Percentiles rank a stretch among this genome's conserved stretches.
Conservation (phyloP, 2,888 invertebrate genomes). For the Cacoxenus indagator region DNA sequence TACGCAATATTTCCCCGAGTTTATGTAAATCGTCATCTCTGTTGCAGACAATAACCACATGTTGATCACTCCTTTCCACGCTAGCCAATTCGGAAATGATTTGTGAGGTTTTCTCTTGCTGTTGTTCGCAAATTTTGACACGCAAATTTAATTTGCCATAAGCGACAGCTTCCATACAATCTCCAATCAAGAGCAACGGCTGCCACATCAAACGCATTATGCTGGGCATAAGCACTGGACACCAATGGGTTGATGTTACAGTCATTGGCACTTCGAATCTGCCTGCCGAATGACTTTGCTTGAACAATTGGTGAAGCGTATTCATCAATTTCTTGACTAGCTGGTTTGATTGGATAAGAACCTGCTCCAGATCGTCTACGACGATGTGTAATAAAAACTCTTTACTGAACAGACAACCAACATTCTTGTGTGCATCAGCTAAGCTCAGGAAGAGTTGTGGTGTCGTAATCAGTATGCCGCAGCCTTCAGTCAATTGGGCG, state of each 20-base stretch:
- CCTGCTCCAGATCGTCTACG: slow-evolving; percentile 78
- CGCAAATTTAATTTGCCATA: slow-evolving; percentile 74
- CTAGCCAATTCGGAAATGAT: not conserved
- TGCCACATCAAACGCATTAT: slow-evolving; percentile 59
- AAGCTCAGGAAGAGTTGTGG: slow-evolving; percentile 74
- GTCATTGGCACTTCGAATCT: slow-evolving; percentile 73
- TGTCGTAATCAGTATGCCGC: slow-evolving; percentile 80
- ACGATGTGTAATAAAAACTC: slow-evolving; percentile 77
- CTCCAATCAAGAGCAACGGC: slow-evolving; percentile 78
- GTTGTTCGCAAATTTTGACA: slow-evolving; percentile 64
- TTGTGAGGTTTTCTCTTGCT: not conserved
- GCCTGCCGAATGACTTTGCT: slow-evolving; percentile 17
- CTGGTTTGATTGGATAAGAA: slow-evolving; percentile 63
- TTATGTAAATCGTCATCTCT: not conserved
- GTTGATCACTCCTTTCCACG: not conserved
- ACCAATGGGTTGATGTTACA: slow-evolving; percentile 74
- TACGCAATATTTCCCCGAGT: not conserved
- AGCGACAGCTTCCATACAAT: slow-evolving; percentile 80
- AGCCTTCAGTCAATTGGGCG: slow-evolving; percentile 73
- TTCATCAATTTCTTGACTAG: slow-evolving; percentile 9
- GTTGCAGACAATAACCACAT: not conserved
- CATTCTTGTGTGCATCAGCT: slow-evolving; percentile 67
- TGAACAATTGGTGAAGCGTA: slow-evolving; percentile 9
- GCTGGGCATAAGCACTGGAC: slow-evolving; percentile 62
- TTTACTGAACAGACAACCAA: slow-evolving; percentile 72